Conservation (phyloP, 2,888 invertebrate species). For the Cryptus armator region DNA sequence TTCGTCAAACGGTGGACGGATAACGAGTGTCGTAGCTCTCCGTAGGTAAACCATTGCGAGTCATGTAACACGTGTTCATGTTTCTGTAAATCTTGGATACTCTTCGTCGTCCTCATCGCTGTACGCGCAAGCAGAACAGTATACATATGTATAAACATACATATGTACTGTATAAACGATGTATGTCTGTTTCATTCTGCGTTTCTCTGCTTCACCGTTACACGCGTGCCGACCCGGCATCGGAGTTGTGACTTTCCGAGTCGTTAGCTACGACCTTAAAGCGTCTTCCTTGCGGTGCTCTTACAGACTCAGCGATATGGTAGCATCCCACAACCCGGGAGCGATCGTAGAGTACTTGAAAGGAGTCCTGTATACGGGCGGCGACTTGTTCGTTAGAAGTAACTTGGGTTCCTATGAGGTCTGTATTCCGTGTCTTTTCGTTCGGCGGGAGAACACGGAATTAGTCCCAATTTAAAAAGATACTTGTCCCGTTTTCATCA, state of each 20-base stretch:
- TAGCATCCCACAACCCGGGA: conserved; percentile 7
- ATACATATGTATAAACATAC: conserved; percentile 13
- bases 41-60: conserved; percentile 44
- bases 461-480: too few relatives aligned
- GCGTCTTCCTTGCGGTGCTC: conserved; percentile 28
- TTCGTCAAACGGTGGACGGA: conserved; percentile 47
- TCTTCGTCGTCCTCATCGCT: conserved; percentile 2
- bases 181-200: conserved; percentile 24
- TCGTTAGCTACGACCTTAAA: conserved; percentile 54
- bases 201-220: conserved; percentile 47
- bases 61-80: conserved; percentile 49
- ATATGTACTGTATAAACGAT: background rate
- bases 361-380: conserved; percentile 6
- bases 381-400: conserved; percentile 31
- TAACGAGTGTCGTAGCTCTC: conserved; percentile 49
- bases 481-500: too few relatives aligned
- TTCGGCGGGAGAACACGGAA: background rate
- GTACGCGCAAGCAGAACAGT: background rate
- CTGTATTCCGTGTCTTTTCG: background rate
- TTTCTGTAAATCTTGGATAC: conserved; percentile 40
- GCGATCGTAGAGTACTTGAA: background rate
- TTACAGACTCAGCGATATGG: conserved; percentile 1
- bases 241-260: conserved; percentile 41
- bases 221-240: conserved; percentile 47
- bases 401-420: conserved; percentile 15